These are phyloP conservation scores for Panthera leo DNA, from an alignment of 2,113 vertebrate species.

Conservation along the genomic window DNA sequence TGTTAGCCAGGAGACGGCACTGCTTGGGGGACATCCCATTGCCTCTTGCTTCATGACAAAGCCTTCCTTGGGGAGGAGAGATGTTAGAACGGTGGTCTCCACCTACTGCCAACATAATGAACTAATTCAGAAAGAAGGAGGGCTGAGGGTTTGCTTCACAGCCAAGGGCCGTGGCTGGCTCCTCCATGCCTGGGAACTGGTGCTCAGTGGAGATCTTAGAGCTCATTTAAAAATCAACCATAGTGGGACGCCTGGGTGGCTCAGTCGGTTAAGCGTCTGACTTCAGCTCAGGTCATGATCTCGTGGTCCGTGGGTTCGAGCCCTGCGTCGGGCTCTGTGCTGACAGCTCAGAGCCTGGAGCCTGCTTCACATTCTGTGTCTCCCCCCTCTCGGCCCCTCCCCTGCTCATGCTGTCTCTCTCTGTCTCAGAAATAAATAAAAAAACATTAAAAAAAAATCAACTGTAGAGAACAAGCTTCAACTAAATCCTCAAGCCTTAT, in stretches of 20 bases:
- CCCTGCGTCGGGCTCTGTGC: no score
- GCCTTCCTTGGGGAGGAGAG: not conserved
- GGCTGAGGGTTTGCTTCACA: not conserved
- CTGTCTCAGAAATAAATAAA: no score
- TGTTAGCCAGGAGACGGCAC: not conserved
- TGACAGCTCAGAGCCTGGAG: no score
- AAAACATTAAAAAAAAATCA: not conserved
- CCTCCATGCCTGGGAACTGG: not conserved
- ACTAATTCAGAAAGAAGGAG: not conserved
- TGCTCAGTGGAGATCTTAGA: not conserved
- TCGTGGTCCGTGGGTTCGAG: no score
- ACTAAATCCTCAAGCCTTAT: not conserved
- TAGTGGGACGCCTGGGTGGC: not conserved
- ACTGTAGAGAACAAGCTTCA: not conserved
- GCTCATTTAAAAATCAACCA: constrained; percentile 31
- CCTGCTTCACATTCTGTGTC: no score
- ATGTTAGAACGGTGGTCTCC: not conserved
- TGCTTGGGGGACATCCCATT: no score
- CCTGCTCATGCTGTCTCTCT: no score
- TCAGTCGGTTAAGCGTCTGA: no score
- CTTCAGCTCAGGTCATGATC: no score
- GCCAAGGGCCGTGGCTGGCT: not conserved
- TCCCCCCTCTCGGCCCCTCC: no score
- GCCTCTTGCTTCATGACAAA: not conserved
- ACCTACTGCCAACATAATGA: not conserved